Evolutionary conservation across 2,797 vertebrate species (phyloP).

Genomic region (Pachyuromys duprasi): DNA sequence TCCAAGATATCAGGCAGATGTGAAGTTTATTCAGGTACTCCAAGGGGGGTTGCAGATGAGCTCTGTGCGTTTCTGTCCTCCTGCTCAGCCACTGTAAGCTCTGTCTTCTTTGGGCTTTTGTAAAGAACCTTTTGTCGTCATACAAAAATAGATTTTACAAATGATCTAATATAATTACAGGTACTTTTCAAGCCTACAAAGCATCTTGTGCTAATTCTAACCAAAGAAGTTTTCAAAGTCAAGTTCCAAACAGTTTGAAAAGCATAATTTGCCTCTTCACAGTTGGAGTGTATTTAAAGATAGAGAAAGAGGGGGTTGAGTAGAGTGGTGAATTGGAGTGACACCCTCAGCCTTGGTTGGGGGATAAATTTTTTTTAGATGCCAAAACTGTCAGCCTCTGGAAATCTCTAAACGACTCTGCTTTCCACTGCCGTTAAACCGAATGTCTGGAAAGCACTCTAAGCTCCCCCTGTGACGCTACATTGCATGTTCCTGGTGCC

Average conservation of each 20-base stretch:
- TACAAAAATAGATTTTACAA: constrained; percentile 55
- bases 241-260: constrained; percentile 56
- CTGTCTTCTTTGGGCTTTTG: constrained; percentile 60
- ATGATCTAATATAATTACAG: constrained; percentile 56
- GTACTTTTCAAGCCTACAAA: constrained; percentile 51
- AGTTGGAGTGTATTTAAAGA: constrained; percentile 57
- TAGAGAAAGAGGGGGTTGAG: constrained; percentile 33
- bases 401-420: constrained; percentile 47
- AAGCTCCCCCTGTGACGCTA: neutral
- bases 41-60: constrained; percentile 16
- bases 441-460: neutral
- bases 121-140: constrained; percentile 58
- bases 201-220: constrained; percentile 6
- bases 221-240: constrained; percentile 60
- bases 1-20: constrained; percentile 93
- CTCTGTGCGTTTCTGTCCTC: constrained; percentile 8
- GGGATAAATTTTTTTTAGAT: constrained; percentile 2
- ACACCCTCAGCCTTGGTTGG: neutral
- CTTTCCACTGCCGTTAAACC: constrained; percentile 12
- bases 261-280: constrained; percentile 19
- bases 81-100: neutral
- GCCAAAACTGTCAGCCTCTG: constrained; percentile 22
- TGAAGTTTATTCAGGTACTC: constrained; percentile 96
- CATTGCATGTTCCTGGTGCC: neutral
- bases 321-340: constrained; percentile 14